A percentile compares a stretch with the other conserved stretches of the same genome.
Conservation (phyloP, 2,113 vertebrate genomes). For the Daboia siamensis region DNA sequence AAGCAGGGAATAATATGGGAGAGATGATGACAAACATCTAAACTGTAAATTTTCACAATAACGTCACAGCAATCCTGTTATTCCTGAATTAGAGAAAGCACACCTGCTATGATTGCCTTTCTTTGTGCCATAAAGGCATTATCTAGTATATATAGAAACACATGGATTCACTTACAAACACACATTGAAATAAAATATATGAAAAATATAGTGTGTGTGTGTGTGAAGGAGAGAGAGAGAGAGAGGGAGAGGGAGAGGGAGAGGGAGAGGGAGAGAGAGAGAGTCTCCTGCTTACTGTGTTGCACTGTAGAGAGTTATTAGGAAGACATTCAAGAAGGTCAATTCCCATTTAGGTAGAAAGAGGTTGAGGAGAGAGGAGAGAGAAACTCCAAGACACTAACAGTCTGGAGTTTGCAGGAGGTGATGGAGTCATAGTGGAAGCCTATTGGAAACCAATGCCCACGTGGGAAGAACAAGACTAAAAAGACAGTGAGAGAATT, state of each 20-base stretch:
- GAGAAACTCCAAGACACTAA: background rate
- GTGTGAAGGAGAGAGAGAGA: too few relatives aligned
- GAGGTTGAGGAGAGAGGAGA: background rate
- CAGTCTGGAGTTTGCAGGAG: background rate
- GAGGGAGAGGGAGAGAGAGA: too few relatives aligned
- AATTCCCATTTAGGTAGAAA: background rate
- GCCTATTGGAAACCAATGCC: background rate
- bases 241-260: too few relatives aligned
- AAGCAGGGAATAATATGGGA: background rate
- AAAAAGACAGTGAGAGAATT: background rate
- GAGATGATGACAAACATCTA: background rate
- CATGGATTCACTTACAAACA: background rate
- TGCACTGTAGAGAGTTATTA: background rate
- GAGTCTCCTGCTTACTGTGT: background rate
- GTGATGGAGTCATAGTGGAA: too few relatives aligned
- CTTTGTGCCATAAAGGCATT: background rate
- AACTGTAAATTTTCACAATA: background rate
- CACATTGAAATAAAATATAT: background rate
- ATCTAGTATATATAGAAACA: background rate
- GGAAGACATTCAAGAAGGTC: background rate
- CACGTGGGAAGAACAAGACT: background rate
- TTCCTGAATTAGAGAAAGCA: background rate
- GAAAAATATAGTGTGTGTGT: background rate
- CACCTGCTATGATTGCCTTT: background rate
- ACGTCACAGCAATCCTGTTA: background rate